phyloP scores from a whole-genome alignment of 2,113 vertebrate genomes.

The Origma solitaria region DNA sequence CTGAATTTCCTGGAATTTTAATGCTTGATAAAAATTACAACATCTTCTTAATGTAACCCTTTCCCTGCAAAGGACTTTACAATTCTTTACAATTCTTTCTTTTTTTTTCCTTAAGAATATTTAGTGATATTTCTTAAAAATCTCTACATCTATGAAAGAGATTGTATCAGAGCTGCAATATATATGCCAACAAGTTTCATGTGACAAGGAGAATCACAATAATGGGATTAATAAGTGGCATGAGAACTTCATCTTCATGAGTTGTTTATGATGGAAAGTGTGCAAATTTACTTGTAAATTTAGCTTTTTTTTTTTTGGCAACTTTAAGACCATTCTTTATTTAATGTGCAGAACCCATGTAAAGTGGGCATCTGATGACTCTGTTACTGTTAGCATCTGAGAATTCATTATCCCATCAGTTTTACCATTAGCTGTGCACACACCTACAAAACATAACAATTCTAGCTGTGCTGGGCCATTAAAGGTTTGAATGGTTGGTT shows the following conservation, averaged over 20 bases:
- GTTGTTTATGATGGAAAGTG: not conserved
- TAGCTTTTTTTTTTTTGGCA: not conserved
- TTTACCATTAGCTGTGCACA: not conserved
- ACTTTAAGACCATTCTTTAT: not conserved
- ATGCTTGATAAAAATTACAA: not conserved
- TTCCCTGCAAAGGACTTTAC: not conserved
- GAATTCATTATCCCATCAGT: not conserved
- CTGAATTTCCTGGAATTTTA: not conserved
- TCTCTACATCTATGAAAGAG: not conserved
- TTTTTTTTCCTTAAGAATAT: not conserved
- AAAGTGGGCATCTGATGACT: not conserved
- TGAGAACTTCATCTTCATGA: not conserved
- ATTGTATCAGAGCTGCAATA: not conserved
- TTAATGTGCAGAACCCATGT: not conserved
- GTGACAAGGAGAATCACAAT: not conserved
- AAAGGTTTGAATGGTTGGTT: conserved; percentile 11
- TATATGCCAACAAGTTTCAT: not conserved
- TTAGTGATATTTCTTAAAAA: not conserved
- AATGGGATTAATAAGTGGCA: not conserved
- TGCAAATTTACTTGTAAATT: not conserved
- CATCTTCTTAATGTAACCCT: not conserved
- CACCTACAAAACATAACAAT: not conserved
- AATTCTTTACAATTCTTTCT: too few relatives aligned
- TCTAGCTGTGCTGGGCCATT: not conserved
- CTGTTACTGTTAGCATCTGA: not conserved